phyloP scores from a whole-genome alignment of 2,113 vertebrate species.

The Origma solitaria region DNA sequence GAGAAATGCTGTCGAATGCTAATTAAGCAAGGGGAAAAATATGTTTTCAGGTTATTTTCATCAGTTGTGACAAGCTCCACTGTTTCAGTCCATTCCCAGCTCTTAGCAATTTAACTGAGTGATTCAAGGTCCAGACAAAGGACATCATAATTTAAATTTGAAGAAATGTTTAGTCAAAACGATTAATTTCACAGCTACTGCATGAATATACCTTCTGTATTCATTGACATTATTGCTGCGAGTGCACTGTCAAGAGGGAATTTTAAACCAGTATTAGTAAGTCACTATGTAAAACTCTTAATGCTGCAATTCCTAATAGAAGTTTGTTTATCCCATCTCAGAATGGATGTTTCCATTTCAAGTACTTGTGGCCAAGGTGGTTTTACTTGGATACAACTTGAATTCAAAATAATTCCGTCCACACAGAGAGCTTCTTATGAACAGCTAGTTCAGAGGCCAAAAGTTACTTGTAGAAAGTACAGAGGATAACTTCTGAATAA shows the following conservation, averaged over 20 bases:
- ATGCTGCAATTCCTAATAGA: not conserved
- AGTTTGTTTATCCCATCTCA: not conserved
- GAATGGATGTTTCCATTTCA: not conserved
- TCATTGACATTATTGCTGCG: not conserved
- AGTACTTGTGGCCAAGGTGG: not conserved
- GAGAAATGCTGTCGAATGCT: not conserved
- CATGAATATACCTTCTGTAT: not conserved
- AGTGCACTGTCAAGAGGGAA: not conserved
- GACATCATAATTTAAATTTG: not conserved
- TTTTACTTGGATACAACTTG: not conserved
- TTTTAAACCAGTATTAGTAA: not conserved
- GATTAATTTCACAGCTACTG: not conserved
- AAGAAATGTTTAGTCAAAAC: not conserved
- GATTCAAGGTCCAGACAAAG: not conserved
- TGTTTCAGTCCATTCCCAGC: not conserved
- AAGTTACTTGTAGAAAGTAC: not conserved
- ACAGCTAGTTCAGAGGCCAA: not conserved
- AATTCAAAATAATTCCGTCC: not conserved
- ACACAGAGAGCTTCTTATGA: not conserved
- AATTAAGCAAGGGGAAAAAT: not conserved
- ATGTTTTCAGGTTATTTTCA: not conserved
- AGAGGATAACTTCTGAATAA: conserved; percentile 14
- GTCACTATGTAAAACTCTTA: not conserved
- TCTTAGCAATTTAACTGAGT: not conserved
- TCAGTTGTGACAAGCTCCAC: not conserved